Evolutionary conservation across 2,113 vertebrate species (phyloP), one percentile per base, ranked within the genome.

Genomic region (Pachypanchax playfairii): DNA sequence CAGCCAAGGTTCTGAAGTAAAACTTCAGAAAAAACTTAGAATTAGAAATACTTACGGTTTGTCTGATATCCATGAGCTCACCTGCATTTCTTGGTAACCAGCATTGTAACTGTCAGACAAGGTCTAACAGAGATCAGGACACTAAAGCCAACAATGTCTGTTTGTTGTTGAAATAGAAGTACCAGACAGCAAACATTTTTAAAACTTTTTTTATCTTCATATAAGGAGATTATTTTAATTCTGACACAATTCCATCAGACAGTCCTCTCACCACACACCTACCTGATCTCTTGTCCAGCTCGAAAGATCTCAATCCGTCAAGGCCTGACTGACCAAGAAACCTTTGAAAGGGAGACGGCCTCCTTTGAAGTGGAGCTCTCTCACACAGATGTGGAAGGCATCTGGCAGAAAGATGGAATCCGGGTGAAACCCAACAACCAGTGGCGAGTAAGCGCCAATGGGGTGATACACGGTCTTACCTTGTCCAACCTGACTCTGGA

Each of bases 301-400:
- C 91, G 85, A 44, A 97, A 95, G 63, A 94, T 98, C 54, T 85
- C 78, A 0, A 87, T 95, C 28, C 87, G 31, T 33, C 94, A 81
- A 21, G 90, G 91, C 0, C 88, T 98, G 17, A 69, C 44, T 1
- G 94, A 98, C 0, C 83, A 93, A 79, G 94, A 94, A 41, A 88
- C 93, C 18, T 87, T 85, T 0, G 96, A 98, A 68, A 92, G 93
- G 33, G 95, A 94, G 80, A 94, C 92, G 0, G 93, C 93, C 26
- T 94, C 95, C 5, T 96, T 98, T 53, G 91, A 94, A 60, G 91
- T 98, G 84, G 93, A 95, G 85, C 83, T 98, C 29, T 97, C 95
- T 26, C 97, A 98, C 62, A 65, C 91, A 0, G 89, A 91, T 0
- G 94, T 98, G 66, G 80, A 89, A 0, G 96, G 95, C 2, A 84